Percentiles rank a stretch among this genome's conserved stretches.
Conservation (phyloP, 1,140 invertebrate species). For the Micrasema longulum region DNA sequence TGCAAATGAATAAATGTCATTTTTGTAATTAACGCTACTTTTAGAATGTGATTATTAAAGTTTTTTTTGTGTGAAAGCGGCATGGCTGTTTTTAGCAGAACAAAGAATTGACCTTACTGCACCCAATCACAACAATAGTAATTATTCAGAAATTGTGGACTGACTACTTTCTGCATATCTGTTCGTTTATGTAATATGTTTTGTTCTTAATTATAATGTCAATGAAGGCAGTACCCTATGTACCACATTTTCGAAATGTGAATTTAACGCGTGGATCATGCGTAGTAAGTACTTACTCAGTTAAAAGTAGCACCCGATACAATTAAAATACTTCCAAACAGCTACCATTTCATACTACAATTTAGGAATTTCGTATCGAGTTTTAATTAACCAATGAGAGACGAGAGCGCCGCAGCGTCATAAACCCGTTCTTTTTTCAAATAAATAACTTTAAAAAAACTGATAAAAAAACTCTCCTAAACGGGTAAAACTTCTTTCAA, state of each 20-base stretch:
- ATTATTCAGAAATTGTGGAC: no score
- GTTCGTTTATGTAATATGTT: no score
- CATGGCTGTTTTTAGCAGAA: no score
- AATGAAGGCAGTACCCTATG: neutral
- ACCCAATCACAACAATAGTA: no score
- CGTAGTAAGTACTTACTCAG: neutral
- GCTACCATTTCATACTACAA: slow-evolving; percentile 22
- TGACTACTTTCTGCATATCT: no score
- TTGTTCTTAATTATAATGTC: neutral
- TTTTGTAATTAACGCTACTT: no score
- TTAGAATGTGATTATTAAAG: no score
- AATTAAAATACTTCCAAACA: slow-evolving; percentile 15
- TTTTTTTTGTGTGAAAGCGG: no score
- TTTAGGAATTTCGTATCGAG: slow-evolving; percentile 7
- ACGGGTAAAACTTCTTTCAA: slow-evolving; percentile 37
- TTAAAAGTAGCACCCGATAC: neutral
- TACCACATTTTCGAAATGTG: neutral
- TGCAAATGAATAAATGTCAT: no score
- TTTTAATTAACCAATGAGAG: slow-evolving; percentile 38
- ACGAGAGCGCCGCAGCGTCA: slow-evolving; percentile 10
- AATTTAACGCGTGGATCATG: neutral
- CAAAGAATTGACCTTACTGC: no score
- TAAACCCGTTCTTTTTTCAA: slow-evolving; percentile 39
- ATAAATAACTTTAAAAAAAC: slow-evolving; percentile 39
- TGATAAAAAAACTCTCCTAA: slow-evolving; percentile 32